Evolutionary conservation across 2,113 vertebrate species (phyloP).

Genomic region (Scophthalmus maximus): DNA sequence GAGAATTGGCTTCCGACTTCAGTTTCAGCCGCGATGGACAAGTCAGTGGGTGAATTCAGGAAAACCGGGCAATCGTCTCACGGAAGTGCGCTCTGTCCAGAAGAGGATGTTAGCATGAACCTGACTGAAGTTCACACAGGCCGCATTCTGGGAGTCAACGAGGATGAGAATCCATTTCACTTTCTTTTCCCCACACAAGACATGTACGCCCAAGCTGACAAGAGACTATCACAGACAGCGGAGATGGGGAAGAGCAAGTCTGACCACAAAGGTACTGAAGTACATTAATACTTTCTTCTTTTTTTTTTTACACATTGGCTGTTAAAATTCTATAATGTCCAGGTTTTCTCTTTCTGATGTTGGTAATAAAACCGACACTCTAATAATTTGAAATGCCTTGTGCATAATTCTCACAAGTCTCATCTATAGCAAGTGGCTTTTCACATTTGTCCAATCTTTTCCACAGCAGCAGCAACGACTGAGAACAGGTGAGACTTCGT

Average conservation of each 20-base stretch:
- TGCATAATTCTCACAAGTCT: too few species aligned
- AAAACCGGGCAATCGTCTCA: constrained; percentile 25
- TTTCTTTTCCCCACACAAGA: constrained; percentile 56
- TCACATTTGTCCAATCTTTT: too few species aligned
- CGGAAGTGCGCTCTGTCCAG: constrained; percentile 41
- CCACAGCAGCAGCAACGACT: too few species aligned
- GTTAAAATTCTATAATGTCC: too few species aligned
- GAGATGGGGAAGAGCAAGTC: constrained; percentile 2
- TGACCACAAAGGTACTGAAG: constrained; percentile 42
- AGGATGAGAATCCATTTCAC: constrained; percentile 43
- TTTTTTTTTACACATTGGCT: too few species aligned
- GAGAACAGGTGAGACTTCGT: too few species aligned
- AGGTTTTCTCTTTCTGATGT: too few species aligned
- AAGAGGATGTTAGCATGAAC: constrained; percentile 49
- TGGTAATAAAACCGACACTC: too few species aligned
- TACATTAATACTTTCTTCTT: too few species aligned
- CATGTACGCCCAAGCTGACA: constrained; percentile 29
- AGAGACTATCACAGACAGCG: constrained; percentile 1
- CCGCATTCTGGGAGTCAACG: constrained; percentile 1
- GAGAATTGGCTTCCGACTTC: constrained; percentile 57
- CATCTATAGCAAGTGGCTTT: too few species aligned
- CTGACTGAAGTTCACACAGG: constrained; percentile 46
- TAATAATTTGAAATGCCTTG: too few species aligned
- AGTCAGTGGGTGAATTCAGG: constrained; percentile 5
- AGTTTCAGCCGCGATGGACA: constrained; percentile 17